Conservation (phyloP, 30 jellyfish, hydroid and myxozoan species). For the Chrysaora quinquecirrha region DNA sequence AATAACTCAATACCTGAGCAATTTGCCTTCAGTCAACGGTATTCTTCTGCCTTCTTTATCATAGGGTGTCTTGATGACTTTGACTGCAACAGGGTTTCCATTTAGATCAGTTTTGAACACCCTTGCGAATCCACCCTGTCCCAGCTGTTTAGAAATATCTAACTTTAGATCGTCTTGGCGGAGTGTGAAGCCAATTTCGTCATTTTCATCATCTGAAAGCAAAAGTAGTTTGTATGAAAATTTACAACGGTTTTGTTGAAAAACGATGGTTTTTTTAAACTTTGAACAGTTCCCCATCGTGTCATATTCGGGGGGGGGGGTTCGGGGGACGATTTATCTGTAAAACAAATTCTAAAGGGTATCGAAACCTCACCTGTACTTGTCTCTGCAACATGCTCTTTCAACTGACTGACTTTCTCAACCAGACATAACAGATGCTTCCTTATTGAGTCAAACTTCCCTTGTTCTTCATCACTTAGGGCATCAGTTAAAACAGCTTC, state of each 20-base stretch:
- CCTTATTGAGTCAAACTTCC: not conserved
- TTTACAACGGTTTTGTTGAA: too few relatives aligned
- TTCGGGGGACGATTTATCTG: too few relatives aligned
- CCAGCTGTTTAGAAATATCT: conserved; percentile 53
- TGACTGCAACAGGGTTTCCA: conserved; percentile 79
- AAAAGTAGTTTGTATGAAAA: too few relatives aligned
- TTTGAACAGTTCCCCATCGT: too few relatives aligned
- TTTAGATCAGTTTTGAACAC: conserved; percentile 63
- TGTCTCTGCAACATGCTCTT: not conserved
- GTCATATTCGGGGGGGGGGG: too few relatives aligned
- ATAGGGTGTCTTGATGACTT: conserved; percentile 50
- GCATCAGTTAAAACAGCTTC: not conserved
- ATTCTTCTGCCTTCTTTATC: conserved; percentile 65
- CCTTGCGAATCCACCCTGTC: conserved; percentile 72
- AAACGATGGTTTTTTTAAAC: too few relatives aligned
- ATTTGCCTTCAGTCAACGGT: conserved; percentile 60
- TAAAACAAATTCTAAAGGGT: too few relatives aligned
- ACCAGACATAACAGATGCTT: not conserved
- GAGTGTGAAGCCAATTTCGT: conserved; percentile 46
- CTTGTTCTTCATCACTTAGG: not conserved
- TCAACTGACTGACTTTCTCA: not conserved
- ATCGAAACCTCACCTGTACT: too few relatives aligned
- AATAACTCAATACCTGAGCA: conserved; percentile 66
- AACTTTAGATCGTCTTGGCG: conserved; percentile 50
- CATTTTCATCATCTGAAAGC: conserved; percentile 6